phyloP scores from a whole-genome alignment of 2,113 vertebrate species.

The Ramphastos sulfuratus region DNA sequence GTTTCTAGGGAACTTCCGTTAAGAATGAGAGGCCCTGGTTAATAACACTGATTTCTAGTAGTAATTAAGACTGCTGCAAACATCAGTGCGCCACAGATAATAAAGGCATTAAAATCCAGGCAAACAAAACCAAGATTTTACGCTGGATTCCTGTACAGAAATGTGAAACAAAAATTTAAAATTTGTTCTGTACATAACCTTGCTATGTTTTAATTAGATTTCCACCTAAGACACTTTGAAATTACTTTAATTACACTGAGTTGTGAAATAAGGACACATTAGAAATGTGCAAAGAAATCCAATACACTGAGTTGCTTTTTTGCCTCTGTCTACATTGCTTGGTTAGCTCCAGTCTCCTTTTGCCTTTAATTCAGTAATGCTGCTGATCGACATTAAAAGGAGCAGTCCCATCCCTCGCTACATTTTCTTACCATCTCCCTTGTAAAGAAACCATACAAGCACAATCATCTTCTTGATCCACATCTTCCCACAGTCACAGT shows the following conservation, averaged over 20 bases:
- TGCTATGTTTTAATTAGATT: slow-evolving; percentile 1
- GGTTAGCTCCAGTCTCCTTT: neutral
- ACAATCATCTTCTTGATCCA: neutral
- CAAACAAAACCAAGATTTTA: neutral
- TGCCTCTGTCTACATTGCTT: neutral
- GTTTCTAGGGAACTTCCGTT: slow-evolving; percentile 19
- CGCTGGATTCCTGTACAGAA: neutral
- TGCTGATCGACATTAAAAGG: neutral
- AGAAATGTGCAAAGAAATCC: neutral
- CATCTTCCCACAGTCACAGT: neutral
- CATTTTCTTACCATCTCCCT: neutral
- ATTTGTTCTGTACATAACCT: neutral
- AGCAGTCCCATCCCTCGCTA: neutral
- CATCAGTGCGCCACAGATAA: neutral
- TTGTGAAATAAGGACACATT: neutral
- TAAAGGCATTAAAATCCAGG: neutral
- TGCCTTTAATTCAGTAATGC: neutral
- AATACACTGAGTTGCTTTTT: neutral
- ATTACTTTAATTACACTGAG: neutral
- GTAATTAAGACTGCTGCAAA: slow-evolving; percentile 3
- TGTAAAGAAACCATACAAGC: neutral
- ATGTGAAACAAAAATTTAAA: neutral
- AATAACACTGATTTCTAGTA: neutral
- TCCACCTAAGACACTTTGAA: neutral
- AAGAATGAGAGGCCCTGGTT: slow-evolving; percentile 2